Conservation (phyloP, 2,797 vertebrate species). For the Coregonus sp. region DNA sequence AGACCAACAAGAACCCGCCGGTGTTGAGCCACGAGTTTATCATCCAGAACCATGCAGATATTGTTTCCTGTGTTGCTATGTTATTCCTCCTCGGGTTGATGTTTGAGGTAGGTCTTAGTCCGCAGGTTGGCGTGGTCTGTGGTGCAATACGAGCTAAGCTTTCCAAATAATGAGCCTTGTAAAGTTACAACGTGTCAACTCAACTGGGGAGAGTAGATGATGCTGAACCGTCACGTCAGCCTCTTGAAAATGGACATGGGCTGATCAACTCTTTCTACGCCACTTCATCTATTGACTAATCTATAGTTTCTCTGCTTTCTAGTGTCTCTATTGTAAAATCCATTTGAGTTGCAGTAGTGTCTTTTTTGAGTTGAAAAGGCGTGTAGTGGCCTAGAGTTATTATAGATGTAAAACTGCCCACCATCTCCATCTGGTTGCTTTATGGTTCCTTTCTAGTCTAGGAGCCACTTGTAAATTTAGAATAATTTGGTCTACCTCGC, state of each 20-base stretch:
- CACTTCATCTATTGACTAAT: slow-evolving; percentile 55
- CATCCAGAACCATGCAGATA: slow-evolving; percentile 98
- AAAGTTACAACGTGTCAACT: background rate
- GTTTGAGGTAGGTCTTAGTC: slow-evolving; percentile 88
- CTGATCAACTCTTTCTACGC: slow-evolving; percentile 34
- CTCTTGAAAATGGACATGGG: slow-evolving; percentile 57
- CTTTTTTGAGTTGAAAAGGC: background rate
- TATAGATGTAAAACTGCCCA: background rate
- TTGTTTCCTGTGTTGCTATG: slow-evolving; percentile 97
- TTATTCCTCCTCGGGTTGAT: slow-evolving; percentile 94
- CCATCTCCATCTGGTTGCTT: background rate
- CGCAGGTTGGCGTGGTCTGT: slow-evolving; percentile 49
- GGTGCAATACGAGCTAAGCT: background rate
- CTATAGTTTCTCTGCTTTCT: slow-evolving; percentile 51
- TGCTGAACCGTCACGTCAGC: slow-evolving; percentile 21
- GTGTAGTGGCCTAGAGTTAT: background rate
- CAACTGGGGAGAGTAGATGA: slow-evolving; percentile 6
- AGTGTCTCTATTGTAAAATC: background rate
- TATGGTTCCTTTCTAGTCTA: background rate
- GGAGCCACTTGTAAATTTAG: slow-evolving; percentile 1
- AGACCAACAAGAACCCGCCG: slow-evolving; percentile 91
- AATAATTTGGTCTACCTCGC: background rate
- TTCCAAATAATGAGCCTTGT: too few species aligned
- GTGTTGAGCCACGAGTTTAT: slow-evolving; percentile 96
- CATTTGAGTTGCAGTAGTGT: background rate